Evolutionary conservation across 2,113 vertebrate genomes (phyloP).

Genomic region (Sula dactylatra): DNA sequence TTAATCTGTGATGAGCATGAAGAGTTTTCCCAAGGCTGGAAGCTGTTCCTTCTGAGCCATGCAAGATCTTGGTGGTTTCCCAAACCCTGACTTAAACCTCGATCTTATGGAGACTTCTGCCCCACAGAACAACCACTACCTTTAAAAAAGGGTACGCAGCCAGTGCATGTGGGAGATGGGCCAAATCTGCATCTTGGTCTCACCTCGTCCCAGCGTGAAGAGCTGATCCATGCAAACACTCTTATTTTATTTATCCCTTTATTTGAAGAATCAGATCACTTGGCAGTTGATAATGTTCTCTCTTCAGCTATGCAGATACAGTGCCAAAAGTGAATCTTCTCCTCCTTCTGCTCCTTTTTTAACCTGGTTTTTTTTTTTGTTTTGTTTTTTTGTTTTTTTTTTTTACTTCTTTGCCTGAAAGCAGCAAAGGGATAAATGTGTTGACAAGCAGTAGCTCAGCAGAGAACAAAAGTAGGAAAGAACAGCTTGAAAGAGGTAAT

Average conservation of each 20-base stretch:
- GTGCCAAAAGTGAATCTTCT: background rate
- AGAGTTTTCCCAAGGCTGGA: background rate
- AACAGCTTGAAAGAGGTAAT: slow-evolving; percentile 51
- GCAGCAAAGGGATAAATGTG: background rate
- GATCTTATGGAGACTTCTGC: fast-evolving
- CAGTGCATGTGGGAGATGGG: background rate
- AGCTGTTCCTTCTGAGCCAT: background rate
- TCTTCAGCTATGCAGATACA: background rate
- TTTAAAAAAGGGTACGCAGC: background rate
- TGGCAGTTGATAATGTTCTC: background rate
- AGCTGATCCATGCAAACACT: background rate
- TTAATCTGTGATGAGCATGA: background rate
- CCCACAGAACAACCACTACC: background rate
- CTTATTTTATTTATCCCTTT: background rate
- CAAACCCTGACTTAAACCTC: background rate
- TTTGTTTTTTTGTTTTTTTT: background rate
- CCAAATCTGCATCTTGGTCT: background rate
- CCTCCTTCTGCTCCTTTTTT: background rate
- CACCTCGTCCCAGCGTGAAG: background rate
- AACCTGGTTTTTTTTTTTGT: background rate
- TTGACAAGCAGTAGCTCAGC: slow-evolving; percentile 39
- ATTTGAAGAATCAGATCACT: background rate
- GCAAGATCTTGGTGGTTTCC: background rate
- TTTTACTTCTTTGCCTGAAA: background rate
- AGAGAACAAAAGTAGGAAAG: slow-evolving; percentile 26